Base-by-base conservation (phyloP, 1,140 invertebrate genomes). In the Penaeus vannamei region DNA sequence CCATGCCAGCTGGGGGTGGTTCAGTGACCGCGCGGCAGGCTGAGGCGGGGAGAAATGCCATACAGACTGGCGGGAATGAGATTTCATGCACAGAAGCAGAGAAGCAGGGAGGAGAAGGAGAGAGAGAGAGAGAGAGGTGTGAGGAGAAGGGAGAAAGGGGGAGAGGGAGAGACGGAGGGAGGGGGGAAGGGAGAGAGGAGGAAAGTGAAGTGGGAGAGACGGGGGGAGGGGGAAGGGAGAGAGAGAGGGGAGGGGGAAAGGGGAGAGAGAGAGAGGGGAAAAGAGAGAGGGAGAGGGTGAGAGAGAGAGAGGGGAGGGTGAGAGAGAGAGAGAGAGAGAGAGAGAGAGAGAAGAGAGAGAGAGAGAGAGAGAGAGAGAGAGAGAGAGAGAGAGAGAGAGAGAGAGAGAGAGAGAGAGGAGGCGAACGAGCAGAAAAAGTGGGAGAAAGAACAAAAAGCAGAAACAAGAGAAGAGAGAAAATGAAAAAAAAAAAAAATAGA, bases 301-400 rank as follows among this genome's bases (percentile, higher is more conserved):
- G 5, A 8, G 0, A 3, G 7, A 2, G 7, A 3, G 7, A 59
- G 62, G 82, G 29, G n/a, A 29, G 59, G 32, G 60, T 29, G 79
- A 53, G 42, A 42, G 77, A 42, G 36, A 42, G 77, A 42, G 10
- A 10, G 32, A 42, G 53, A 26, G 53, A 61, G 53, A 26, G 81
- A 61, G 81, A 26, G 81, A 83, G 81, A 61, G 83, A 84, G 61
- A 36, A 64, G 62, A 64, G 64, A 66, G 64, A 66, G 64, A 66
- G 64, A 66, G 64, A 66, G 64, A 66, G 64, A 66, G 64, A 66
- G 7, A 19, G 17, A 19, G 17, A 66, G 64, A 66, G 64, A 66
- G 64, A 66, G 64, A 66, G 64, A 66, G 17, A 19, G 17, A 19
- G 64, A 66, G 64, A 66, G 64, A 19, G 17, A 19, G 17, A 19